Percentiles rank a stretch among this genome's conserved stretches.
Conservation (phyloP, 1,140 invertebrate species). For the Xylocopa sonorina region DNA sequence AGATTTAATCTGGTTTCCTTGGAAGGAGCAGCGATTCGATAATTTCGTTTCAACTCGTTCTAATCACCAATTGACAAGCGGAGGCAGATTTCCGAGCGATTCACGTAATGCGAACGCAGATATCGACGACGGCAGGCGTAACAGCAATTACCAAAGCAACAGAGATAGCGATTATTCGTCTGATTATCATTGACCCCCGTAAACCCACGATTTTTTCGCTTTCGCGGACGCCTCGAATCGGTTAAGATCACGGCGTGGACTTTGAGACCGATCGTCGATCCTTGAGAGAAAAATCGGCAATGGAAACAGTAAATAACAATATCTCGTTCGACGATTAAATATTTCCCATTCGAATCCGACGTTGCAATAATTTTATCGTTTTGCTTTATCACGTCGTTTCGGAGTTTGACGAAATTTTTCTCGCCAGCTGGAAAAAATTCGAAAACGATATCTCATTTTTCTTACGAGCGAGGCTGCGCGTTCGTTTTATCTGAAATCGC, state of each 20-base stretch:
- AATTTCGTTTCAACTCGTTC: no score
- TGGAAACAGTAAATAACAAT: background rate
- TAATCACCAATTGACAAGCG: background rate
- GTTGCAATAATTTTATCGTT: no score
- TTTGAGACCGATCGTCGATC: slow-evolving; percentile 5
- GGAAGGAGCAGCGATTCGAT: no score
- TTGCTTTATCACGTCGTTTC: no score
- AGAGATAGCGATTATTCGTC: background rate
- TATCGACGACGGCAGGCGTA: background rate
- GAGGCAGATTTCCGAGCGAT: background rate
- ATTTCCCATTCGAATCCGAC: no score
- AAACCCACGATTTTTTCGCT: background rate
- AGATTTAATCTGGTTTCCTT: no score
- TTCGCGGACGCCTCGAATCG: background rate
- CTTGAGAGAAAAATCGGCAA: background rate
- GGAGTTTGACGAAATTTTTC: no score
- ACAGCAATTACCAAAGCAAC: background rate
- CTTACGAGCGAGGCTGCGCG: no score
- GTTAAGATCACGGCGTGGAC: background rate
- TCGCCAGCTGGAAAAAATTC: no score
- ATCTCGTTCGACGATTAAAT: background rate
- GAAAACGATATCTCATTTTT: no score
- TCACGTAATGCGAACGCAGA: background rate
- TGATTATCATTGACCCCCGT: slow-evolving; percentile 34
- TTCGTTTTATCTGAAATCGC: no score